phyloP scores from a whole-genome alignment of 2,888 invertebrate species.

The Himalopsyche japonica region DNA sequence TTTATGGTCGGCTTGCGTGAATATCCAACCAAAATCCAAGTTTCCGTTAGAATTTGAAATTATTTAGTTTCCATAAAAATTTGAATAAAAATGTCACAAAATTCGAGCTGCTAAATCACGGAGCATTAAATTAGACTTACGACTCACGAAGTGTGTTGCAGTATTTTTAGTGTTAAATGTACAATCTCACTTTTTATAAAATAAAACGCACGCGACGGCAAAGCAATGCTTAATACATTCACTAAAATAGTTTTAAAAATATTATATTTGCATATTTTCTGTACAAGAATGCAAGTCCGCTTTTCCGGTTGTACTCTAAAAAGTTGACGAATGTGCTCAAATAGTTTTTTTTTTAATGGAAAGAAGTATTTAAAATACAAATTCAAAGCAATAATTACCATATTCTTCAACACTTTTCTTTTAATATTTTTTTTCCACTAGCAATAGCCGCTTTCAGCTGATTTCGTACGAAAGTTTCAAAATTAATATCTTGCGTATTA shows the following conservation, averaged over 20 bases:
- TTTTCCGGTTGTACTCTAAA: too few relatives aligned
- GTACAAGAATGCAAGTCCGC: neutral
- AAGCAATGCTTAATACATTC: neutral
- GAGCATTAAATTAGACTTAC: neutral
- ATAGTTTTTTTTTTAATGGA: too few relatives aligned
- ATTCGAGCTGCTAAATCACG: neutral
- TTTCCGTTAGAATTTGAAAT: neutral
- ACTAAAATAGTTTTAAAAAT: neutral
- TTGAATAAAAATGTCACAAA: conserved; percentile 1
- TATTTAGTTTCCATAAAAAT: neutral
- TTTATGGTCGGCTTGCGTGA: neutral
- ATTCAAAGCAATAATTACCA: too few relatives aligned
- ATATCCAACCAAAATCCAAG: neutral
- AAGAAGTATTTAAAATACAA: too few relatives aligned
- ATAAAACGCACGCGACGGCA: neutral
- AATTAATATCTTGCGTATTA: too few relatives aligned
- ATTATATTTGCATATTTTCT: neutral
- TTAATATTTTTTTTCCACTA: too few relatives aligned
- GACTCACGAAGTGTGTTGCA: neutral
- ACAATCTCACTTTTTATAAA: neutral
- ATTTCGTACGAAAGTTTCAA: too few relatives aligned
- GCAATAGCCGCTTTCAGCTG: too few relatives aligned
- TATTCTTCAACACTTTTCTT: too few relatives aligned
- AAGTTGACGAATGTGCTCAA: too few relatives aligned
- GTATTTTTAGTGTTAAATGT: neutral